These are phyloP conservation scores for Tragopan temminckii DNA, from an alignment of 2,797 vertebrate species.

Conservation along the genomic window DNA sequence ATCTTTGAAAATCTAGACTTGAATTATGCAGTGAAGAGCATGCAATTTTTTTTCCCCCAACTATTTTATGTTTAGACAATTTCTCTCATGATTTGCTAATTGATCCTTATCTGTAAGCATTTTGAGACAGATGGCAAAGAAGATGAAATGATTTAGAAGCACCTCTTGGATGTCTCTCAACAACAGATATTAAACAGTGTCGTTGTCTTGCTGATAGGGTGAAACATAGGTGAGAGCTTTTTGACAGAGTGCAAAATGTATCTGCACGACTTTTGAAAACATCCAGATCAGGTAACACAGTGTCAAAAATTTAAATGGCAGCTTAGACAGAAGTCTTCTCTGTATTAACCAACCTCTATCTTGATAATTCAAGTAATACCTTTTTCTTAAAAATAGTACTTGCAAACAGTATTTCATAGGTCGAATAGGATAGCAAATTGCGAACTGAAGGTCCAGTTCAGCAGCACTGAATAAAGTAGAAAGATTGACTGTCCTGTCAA, in stretches of 20 bases:
- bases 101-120: background rate
- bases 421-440: background rate
- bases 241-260: background rate
- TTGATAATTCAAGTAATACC: background rate
- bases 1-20: background rate
- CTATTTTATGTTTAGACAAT: background rate
- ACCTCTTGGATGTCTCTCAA: background rate
- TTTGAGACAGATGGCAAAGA: background rate
- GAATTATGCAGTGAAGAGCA: background rate
- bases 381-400: background rate
- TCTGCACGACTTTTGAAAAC: background rate
- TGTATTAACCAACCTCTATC: background rate
- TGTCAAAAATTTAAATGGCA: background rate
- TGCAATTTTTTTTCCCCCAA: background rate
- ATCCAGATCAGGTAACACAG: background rate
- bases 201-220: background rate
- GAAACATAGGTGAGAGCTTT: background rate
- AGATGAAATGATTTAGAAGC: background rate
- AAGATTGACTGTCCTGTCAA: background rate
- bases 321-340: background rate
- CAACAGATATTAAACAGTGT: background rate
- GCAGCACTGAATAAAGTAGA: background rate
- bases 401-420: background rate
- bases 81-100: background rate
- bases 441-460: background rate